These are phyloP conservation scores for Ornithorhynchus anatinus DNA, from an alignment of 2,113 vertebrate species.

Conservation along the genomic window DNA sequence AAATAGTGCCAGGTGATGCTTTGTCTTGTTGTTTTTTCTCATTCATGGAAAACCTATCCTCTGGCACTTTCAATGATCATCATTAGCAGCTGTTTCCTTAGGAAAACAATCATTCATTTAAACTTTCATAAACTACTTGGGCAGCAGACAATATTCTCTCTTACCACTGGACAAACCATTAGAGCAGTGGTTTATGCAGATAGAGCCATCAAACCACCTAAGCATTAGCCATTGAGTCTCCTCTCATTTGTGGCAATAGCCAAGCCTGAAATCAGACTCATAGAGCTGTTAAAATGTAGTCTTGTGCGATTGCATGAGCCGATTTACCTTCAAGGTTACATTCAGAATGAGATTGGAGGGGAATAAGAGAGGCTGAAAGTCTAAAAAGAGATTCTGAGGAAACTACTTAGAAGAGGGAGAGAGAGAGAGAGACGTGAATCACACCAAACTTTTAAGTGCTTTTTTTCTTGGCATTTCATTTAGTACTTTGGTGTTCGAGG, in stretches of 20 bases:
- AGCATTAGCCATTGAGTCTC: background rate
- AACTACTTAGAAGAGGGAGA: background rate
- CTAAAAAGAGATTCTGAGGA: background rate
- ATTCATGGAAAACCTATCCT: background rate
- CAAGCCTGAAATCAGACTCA: constrained; percentile 23
- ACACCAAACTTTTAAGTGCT: background rate
- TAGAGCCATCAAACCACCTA: background rate
- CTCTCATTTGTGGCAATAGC: background rate
- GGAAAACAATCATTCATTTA: background rate
- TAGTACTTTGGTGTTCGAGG: constrained; percentile 10
- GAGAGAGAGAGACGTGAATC: background rate
- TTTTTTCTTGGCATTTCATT: constrained; percentile 19
- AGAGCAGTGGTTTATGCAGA: background rate
- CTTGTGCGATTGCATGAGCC: background rate
- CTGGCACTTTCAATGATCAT: background rate
- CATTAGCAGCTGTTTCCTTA: background rate
- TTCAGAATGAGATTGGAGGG: background rate
- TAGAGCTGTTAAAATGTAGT: background rate
- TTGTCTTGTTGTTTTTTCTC: background rate
- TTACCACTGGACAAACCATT: background rate
- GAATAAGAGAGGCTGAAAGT: background rate
- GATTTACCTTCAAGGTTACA: background rate
- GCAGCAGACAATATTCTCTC: background rate
- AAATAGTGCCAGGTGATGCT: background rate
- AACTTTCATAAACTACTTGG: background rate